phyloP scores from a whole-genome alignment of 2,797 vertebrate species.

The Sylvilagus floridanus region DNA sequence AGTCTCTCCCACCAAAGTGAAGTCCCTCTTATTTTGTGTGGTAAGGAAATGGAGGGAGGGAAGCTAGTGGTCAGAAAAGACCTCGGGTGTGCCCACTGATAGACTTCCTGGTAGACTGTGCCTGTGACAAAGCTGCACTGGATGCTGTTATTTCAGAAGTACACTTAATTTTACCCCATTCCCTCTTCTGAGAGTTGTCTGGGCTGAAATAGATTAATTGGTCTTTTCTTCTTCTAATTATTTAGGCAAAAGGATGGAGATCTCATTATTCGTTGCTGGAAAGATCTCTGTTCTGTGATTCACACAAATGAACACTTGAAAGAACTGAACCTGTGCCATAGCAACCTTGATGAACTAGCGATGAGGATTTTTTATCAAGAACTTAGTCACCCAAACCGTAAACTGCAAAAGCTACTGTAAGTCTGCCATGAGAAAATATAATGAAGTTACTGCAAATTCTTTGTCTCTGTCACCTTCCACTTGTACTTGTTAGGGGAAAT shows the following conservation, averaged over 20 bases:
- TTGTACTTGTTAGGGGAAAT: not conserved
- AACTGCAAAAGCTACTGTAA: constrained; percentile 79
- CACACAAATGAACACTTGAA: constrained; percentile 70
- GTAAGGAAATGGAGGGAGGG: not conserved
- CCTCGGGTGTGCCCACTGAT: not conserved
- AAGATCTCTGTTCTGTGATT: constrained; percentile 77
- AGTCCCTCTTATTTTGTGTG: not conserved
- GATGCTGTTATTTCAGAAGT: not conserved
- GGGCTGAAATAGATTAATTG: not conserved
- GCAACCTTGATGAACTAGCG: constrained; percentile 53
- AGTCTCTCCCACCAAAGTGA: not conserved
- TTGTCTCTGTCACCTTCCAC: not conserved
- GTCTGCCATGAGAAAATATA: constrained; percentile 54
- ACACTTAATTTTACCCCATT: not conserved
- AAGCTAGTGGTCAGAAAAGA: not conserved
- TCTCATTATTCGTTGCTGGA: constrained; percentile 8
- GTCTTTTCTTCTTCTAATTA: constrained; percentile 51
- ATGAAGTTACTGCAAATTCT: not conserved
- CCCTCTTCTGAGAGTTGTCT: not conserved
- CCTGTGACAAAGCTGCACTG: not conserved
- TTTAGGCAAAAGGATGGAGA: constrained; percentile 32
- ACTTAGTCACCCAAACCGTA: constrained; percentile 74
- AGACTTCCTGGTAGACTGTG: not conserved
- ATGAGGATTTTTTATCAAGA: constrained; percentile 73
- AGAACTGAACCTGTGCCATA: constrained; percentile 63